A percentile compares a stretch with the other conserved stretches of the same genome.
phyloP scores from a whole-genome alignment of 30 jellyfish, hydroid and myxozoan genomes.

The Hydra vulgaris region DNA sequence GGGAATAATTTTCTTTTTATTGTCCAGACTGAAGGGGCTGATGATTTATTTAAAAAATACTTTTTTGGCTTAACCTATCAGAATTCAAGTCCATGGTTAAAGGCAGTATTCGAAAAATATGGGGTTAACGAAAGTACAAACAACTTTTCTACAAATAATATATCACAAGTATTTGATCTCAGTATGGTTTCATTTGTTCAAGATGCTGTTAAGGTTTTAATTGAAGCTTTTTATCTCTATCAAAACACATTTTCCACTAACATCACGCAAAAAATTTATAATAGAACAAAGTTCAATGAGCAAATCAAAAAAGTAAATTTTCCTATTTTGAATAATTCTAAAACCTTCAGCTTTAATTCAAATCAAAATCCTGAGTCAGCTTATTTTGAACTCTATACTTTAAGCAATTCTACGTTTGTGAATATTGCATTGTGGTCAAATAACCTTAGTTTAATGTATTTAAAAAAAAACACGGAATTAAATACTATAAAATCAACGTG shows the following conservation, averaged over 20 bases:
- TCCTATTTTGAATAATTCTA: not conserved
- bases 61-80: not conserved
- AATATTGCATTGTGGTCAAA: not conserved
- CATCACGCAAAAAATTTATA: not conserved
- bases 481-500: no score
- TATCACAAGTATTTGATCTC: not conserved
- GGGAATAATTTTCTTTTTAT: no score
- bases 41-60: not conserved
- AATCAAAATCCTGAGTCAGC: not conserved
- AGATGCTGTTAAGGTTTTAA: not conserved
- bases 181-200: not conserved
- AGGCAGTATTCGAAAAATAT: not conserved
- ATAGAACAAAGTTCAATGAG: not conserved
- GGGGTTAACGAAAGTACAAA: not conserved
- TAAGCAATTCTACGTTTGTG: not conserved
- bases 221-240: not conserved
- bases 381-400: not conserved
- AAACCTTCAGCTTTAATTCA: not conserved
- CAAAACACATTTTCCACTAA: not conserved
- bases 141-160: not conserved
- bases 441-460: no score
- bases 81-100: not conserved
- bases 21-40: not conserved
- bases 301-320: not conserved
- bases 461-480: no score